Evolutionary conservation across 2,888 invertebrate species (phyloP).

Genomic region (Dynastes hyllus): DNA sequence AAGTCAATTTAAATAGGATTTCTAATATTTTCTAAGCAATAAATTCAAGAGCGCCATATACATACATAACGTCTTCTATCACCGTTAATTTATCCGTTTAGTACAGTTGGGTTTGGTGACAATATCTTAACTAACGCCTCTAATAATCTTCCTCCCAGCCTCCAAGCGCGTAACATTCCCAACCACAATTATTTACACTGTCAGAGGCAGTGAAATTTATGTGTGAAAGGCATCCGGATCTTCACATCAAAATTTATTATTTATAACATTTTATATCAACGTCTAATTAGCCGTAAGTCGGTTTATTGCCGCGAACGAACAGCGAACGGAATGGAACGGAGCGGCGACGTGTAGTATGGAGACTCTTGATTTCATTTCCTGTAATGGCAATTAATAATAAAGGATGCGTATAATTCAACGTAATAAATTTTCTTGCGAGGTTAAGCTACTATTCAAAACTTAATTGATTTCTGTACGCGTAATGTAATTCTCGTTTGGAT

Average conservation of each 20-base stretch:
- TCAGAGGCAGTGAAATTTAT: conserved; percentile 10
- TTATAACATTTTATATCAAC: conserved; percentile 36
- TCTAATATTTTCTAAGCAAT: neutral
- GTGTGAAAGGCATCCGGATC: conserved; percentile 1
- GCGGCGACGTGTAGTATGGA: neutral
- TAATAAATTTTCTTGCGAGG: conserved; percentile 26
- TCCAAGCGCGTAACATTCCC: conserved; percentile 3
- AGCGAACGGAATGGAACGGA: neutral
- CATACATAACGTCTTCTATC: neutral
- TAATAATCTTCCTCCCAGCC: conserved; percentile 4
- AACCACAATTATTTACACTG: conserved; percentile 29
- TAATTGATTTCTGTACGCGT: conserved; percentile 29
- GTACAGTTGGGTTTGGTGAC: too few species aligned
- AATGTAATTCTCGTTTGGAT: neutral
- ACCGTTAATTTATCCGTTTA: neutral
- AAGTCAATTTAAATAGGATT: neutral
- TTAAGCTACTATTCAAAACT: conserved; percentile 17
- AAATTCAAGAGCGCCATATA: neutral
- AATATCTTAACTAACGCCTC: neutral
- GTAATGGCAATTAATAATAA: conserved; percentile 39
- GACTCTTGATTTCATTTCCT: conserved; percentile 43
- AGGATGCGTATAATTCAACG: conserved; percentile 34
- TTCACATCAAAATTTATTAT: conserved; percentile 24
- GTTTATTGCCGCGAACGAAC: neutral
- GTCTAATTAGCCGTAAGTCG: conserved; percentile 35